Evolutionary conservation across 2,888 invertebrate species (phyloP).

Genomic region (Amiota minor): DNA sequence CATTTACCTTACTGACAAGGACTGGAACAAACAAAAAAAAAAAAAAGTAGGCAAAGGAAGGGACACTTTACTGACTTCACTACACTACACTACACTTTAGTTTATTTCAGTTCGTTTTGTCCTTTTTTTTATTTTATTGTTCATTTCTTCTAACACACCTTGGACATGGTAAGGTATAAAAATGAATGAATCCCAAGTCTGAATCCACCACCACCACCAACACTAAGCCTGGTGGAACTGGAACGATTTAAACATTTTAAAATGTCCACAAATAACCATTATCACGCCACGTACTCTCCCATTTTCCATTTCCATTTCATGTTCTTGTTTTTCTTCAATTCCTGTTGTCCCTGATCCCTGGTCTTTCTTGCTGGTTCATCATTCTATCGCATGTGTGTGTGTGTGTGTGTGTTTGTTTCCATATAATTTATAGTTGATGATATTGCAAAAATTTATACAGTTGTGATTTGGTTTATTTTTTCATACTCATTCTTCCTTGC

Average conservation of each 20-base stretch:
- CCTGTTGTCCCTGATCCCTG: neutral
- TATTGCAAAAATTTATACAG: conserved; percentile 53
- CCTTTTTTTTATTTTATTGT: conserved; percentile 7
- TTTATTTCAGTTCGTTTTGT: conserved; percentile 28
- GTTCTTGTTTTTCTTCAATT: neutral
- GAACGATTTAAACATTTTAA: conserved; percentile 49
- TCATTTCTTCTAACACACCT: neutral
- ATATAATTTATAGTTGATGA: conserved; percentile 67
- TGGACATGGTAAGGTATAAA: too few species aligned
- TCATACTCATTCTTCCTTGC: conserved; percentile 22
- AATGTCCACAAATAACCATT: conserved; percentile 67
- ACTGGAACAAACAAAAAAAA: too few species aligned
- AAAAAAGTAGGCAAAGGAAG: too few species aligned
- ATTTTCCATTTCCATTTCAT: conserved; percentile 21
- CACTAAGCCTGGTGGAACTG: neutral
- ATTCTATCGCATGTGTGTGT: too few species aligned
- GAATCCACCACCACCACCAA: neutral
- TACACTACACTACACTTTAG: conserved; percentile 32
- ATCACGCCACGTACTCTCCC: conserved; percentile 63
- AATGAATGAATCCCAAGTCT: too few species aligned
- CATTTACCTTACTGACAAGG: conserved; percentile 19
- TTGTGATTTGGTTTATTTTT: conserved; percentile 9
- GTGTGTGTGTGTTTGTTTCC: conserved; percentile 37
- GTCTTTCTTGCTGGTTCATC: too few species aligned
- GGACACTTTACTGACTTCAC: conserved; percentile 32